Conservation (phyloP, 2,888 invertebrate species). For the Andrena flavipes region DNA sequence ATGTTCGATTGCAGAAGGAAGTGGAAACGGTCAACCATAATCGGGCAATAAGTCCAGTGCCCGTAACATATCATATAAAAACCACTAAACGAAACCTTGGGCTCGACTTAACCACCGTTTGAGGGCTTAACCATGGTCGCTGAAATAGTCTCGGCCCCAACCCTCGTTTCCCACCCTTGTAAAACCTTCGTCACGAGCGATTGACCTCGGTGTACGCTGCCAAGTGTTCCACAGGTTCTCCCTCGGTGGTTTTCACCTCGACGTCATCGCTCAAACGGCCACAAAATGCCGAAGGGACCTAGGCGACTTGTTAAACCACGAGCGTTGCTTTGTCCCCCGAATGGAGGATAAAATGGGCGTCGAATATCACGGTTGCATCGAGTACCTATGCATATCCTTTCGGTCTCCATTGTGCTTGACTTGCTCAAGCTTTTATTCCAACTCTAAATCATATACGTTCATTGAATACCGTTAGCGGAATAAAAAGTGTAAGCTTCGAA, state of each 20-base stretch:
- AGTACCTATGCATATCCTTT: background rate
- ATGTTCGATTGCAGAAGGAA: background rate
- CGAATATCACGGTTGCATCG: background rate
- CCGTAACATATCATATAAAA: conserved; percentile 39
- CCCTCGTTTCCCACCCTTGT: conserved; percentile 58
- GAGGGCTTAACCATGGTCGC: conserved; percentile 50
- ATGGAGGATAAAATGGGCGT: conserved; percentile 9
- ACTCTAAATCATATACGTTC: background rate
- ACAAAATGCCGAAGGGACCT: conserved; percentile 50
- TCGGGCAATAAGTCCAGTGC: conserved; percentile 11
- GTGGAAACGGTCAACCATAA: background rate
- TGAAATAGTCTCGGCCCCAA: conserved; percentile 45
- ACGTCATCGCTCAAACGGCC: conserved; percentile 59
- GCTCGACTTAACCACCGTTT: conserved; percentile 59
- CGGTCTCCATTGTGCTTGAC: background rate
- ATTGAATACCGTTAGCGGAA: too few species aligned
- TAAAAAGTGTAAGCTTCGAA: too few species aligned
- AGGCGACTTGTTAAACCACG: conserved; percentile 43
- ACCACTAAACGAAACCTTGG: conserved; percentile 48
- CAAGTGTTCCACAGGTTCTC: conserved; percentile 71
- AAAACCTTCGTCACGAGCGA: conserved; percentile 70
- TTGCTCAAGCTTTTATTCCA: background rate
- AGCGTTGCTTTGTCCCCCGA: conserved; percentile 33
- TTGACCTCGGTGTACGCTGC: conserved; percentile 67
- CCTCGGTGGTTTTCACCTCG: conserved; percentile 55